Evolutionary conservation across 2,797 vertebrate genomes (phyloP).

Genomic region (Cyclura pinguis): DNA sequence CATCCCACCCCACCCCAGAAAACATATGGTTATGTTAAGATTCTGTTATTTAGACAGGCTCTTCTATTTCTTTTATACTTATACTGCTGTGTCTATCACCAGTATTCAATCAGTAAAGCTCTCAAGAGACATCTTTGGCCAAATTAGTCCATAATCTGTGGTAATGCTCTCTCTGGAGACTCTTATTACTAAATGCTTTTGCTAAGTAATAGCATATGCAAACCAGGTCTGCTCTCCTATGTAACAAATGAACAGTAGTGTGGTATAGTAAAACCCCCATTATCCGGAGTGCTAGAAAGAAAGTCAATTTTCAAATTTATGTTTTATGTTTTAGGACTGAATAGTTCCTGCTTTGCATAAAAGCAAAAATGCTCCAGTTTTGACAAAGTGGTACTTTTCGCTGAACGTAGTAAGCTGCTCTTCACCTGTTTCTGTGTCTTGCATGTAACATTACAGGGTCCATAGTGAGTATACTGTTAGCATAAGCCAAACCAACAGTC

Average conservation of each 20-base stretch:
- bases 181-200: constrained; percentile 42
- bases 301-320: constrained; percentile 11
- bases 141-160: constrained; percentile 62
- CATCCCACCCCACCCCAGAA: not conserved
- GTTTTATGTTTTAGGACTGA: constrained; percentile 10
- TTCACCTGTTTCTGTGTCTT: not conserved
- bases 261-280: not conserved
- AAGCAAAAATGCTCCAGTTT: not conserved
- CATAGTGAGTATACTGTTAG: not conserved
- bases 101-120: constrained; percentile 11
- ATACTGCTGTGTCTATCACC: not conserved
- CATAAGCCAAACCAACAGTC: not conserved
- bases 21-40: constrained; percentile 12
- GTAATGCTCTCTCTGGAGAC: constrained; percentile 43
- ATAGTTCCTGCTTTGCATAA: not conserved
- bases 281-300: not conserved
- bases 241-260: not conserved
- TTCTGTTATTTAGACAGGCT: constrained; percentile 17
- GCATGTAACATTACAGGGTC: not conserved
- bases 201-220: constrained; percentile 49
- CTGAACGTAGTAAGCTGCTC: not conserved
- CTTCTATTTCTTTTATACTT: not conserved
- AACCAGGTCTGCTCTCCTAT: not conserved
- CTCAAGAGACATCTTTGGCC: constrained; percentile 52
- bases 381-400: not conserved